These are phyloP conservation scores for Lordiphosa andalusiaca DNA, from an alignment of 2,888 invertebrate genomes.

Conservation along the genomic window DNA sequence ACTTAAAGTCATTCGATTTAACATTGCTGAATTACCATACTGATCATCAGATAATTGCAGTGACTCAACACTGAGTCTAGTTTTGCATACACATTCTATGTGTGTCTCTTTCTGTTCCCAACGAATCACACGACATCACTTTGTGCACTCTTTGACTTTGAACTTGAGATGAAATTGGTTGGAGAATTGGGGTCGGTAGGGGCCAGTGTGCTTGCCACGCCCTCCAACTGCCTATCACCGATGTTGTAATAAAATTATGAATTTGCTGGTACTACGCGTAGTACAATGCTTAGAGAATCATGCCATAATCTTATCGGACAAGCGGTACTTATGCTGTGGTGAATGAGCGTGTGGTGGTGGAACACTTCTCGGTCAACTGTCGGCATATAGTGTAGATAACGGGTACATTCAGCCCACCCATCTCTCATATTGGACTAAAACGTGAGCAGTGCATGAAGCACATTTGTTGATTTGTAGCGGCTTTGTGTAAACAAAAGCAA, in stretches of 20 bases:
- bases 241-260: slow-evolving; percentile 7
- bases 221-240: slow-evolving; percentile 11
- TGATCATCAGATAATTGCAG: slow-evolving; percentile 29
- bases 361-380: slow-evolving; percentile 19
- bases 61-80: slow-evolving; percentile 21
- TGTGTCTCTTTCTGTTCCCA: neutral
- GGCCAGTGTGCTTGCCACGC: neutral
- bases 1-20: slow-evolving; percentile 44
- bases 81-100: slow-evolving; percentile 1
- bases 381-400: slow-evolving; percentile 18
- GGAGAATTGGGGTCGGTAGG: slow-evolving; percentile 20
- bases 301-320: slow-evolving; percentile 38
- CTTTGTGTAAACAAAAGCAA: too few relatives aligned
- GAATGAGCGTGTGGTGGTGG: slow-evolving; percentile 1
- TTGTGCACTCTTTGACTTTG: slow-evolving; percentile 34
- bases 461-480: too few relatives aligned
- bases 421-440: too few relatives aligned
- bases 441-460: too few relatives aligned
- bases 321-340: slow-evolving; percentile 25
- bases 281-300: slow-evolving; percentile 21
- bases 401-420: slow-evolving; percentile 2
- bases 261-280: slow-evolving; percentile 1
- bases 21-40: slow-evolving; percentile 12
- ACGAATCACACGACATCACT: neutral
- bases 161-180: slow-evolving; percentile 29